phyloP scores from a whole-genome alignment of 1,140 invertebrate species.

The Bombus superbus region DNA sequence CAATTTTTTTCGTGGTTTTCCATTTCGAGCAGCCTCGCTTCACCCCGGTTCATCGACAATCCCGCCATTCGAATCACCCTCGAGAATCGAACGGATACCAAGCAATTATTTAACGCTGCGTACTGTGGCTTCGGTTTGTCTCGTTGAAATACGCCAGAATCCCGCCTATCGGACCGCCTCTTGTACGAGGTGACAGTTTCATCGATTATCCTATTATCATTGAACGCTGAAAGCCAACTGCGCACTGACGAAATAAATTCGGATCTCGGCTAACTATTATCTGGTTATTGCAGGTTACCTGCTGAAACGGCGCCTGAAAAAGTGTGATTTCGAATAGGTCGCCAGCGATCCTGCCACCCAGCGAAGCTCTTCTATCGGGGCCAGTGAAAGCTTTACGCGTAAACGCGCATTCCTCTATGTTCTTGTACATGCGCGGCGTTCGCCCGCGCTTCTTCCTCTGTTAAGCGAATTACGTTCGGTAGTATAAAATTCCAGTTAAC shows the following conservation, averaged over 20 bases:
- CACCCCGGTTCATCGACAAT: constrained; percentile 61
- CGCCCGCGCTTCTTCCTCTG: too few relatives aligned
- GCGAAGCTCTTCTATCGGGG: not conserved
- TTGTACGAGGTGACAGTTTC: constrained; percentile 66
- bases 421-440: not conserved
- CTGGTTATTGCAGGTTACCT: constrained; percentile 42
- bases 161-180: constrained; percentile 65
- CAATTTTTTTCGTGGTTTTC: constrained; percentile 72
- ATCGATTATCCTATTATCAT: constrained; percentile 71
- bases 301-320: constrained; percentile 29
- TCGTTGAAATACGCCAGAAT: constrained; percentile 69
- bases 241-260: constrained; percentile 60
- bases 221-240: constrained; percentile 52
- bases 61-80: constrained; percentile 69
- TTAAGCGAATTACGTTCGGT: too few relatives aligned
- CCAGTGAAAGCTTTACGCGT: not conserved
- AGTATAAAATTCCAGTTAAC: not conserved
- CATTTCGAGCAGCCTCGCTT: constrained; percentile 68
- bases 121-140: constrained; percentile 70
- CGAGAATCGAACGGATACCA: constrained; percentile 71
- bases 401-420: not conserved
- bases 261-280: constrained; percentile 51
- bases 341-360: too few relatives aligned
- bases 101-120: constrained; percentile 72
- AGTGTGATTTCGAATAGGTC: constrained; percentile 27